phyloP scores from a whole-genome alignment of 2,797 vertebrate species.

The Cyprinella venusta region DNA sequence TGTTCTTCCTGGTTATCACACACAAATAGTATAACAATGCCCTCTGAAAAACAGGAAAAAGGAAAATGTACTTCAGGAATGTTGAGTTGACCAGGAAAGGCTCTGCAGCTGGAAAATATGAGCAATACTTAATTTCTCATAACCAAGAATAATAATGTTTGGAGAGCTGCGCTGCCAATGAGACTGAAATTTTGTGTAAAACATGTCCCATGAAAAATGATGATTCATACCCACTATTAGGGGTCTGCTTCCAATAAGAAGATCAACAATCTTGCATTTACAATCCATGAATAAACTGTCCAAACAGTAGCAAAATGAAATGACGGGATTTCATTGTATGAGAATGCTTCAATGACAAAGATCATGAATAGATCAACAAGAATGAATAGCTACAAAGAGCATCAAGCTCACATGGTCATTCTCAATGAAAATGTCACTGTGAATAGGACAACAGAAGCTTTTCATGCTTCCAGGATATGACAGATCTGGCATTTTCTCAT shows the following conservation, averaged over 20 bases:
- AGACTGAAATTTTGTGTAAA: not conserved
- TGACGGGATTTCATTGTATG: constrained; percentile 38
- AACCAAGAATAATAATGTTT: constrained; percentile 19
- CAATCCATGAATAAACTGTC: constrained; percentile 9
- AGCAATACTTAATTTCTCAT: constrained; percentile 30
- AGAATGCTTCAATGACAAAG: constrained; percentile 58
- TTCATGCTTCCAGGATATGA: constrained; percentile 64
- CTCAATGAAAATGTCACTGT: constrained; percentile 72
- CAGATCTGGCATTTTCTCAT: constrained; percentile 76
- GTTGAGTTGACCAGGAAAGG: not conserved
- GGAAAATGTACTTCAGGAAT: constrained; percentile 65
- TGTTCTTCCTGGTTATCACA: constrained; percentile 45
- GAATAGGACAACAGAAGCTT: constrained; percentile 67
- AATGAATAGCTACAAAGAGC: constrained; percentile 70
- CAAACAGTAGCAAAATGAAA: not conserved
- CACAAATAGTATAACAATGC: constrained; percentile 58
- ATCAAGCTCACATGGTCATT: constrained; percentile 66
- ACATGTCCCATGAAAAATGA: constrained; percentile 1
- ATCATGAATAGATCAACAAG: constrained; percentile 59
- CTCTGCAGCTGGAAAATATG: constrained; percentile 26
- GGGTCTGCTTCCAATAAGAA: not conserved
- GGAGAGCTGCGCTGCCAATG: not conserved
- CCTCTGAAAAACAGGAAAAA: constrained; percentile 72
- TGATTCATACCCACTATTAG: not conserved
- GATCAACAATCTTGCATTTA: constrained; percentile 6